Conservation (phyloP, 2,888 invertebrate genomes). For the Plagodis dolabraria region DNA sequence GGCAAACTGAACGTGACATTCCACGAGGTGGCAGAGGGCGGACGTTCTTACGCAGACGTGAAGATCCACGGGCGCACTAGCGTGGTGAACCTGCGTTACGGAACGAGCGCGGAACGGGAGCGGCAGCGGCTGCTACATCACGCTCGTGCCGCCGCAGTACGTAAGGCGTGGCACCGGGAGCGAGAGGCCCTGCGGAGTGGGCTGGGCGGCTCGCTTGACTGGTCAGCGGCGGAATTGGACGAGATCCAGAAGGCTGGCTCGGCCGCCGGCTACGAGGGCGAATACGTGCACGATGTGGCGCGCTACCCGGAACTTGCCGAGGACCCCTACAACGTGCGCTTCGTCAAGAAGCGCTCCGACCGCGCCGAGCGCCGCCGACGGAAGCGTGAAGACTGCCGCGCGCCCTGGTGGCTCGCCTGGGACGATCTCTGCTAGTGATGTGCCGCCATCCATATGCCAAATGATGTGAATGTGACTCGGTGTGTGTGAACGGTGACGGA, state of each 20-base stretch:
- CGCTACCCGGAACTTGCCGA: constrained; percentile 97
- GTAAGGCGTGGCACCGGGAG: constrained; percentile 97
- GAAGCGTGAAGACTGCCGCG: constrained; percentile 85
- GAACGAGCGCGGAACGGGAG: constrained; percentile 95
- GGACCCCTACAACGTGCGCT: constrained; percentile 97
- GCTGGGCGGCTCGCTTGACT: constrained; percentile 91
- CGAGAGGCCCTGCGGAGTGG: constrained; percentile 92
- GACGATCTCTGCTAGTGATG: constrained; percentile 77
- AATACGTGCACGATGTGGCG: constrained; percentile 95
- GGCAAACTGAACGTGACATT: constrained; percentile 96
- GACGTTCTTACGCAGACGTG: constrained; percentile 92
- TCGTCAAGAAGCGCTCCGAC: constrained; percentile 91
- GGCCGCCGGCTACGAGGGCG: constrained; percentile 94
- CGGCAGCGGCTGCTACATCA: constrained; percentile 95
- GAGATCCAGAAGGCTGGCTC: constrained; percentile 94
- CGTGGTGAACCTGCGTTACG: constrained; percentile 97
- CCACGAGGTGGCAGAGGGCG: constrained; percentile 92
- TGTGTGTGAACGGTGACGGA: constrained; percentile 68
- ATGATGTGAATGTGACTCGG: constrained; percentile 72
- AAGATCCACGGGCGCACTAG: constrained; percentile 96
- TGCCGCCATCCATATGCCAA: constrained; percentile 82
- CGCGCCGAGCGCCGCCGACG: constrained; percentile 89
- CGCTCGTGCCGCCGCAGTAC: constrained; percentile 93
- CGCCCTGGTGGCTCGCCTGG: constrained; percentile 80
- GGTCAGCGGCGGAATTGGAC: constrained; percentile 94